Percentiles rank a stretch among this genome's conserved stretches.
phyloP scores from a whole-genome alignment of 2,888 invertebrate genomes.

The Caenorhabditis virilis region DNA sequence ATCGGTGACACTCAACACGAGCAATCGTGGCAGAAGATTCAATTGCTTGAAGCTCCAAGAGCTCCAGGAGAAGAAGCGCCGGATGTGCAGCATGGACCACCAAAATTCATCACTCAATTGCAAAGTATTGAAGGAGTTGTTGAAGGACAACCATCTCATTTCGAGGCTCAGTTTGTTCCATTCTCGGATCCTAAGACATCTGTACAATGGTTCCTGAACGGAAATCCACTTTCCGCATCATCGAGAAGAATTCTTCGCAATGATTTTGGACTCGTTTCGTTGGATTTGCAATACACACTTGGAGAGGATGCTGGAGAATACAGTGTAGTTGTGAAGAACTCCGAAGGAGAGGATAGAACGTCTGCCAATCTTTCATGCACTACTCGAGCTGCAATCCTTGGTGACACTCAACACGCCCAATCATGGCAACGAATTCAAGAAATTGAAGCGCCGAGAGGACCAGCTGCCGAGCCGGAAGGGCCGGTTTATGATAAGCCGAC shows the following conservation, averaged over 20 bases:
- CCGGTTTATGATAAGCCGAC: constrained; percentile 88
- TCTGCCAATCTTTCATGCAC: constrained; percentile 58
- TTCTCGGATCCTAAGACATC: constrained; percentile 54
- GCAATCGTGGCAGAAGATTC: constrained; percentile 86
- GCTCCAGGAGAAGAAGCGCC: constrained; percentile 57
- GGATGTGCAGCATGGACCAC: constrained; percentile 76
- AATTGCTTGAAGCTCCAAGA: constrained; percentile 78
- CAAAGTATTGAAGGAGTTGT: constrained; percentile 52
- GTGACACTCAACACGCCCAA: constrained; percentile 90
- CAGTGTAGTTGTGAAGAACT: constrained; percentile 79
- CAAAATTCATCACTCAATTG: constrained; percentile 76
- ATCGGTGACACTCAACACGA: constrained; percentile 89
- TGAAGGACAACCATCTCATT: constrained; percentile 86
- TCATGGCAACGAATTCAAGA: constrained; percentile 86
- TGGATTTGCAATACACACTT: constrained; percentile 85
- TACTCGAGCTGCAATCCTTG: constrained; percentile 71
- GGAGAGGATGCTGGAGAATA: constrained; percentile 74
- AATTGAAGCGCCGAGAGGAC: constrained; percentile 75
- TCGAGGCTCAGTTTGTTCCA: constrained; percentile 82
- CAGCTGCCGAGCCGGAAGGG: constrained; percentile 78
- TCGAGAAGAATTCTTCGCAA: constrained; percentile 72
- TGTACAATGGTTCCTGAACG: constrained; percentile 76
- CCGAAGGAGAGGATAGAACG: constrained; percentile 85
- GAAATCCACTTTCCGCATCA: constrained; percentile 79
- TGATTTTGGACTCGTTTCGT: constrained; percentile 91